Evolutionary conservation across 2,797 vertebrate species (phyloP), one percentile per base, ranked within the genome.

Genomic region (Brachyrhaphis roseni): DNA sequence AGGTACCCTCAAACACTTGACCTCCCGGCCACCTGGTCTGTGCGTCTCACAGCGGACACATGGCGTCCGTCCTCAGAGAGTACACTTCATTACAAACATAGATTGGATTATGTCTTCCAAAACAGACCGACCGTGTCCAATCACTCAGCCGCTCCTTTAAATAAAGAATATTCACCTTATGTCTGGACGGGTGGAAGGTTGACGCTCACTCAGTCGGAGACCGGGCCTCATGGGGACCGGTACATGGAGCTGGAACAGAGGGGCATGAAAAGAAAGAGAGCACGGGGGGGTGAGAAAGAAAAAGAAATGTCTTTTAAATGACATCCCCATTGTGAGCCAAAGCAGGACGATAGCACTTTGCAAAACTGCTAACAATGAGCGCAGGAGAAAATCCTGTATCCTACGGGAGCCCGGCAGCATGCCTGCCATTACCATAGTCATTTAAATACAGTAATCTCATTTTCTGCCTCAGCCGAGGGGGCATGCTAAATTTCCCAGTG

Each of bases 401-500:
- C 92, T 90, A 93, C 92, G 89, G 94, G 89, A 89, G 94, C 92
- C 92, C 85, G 88, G 91, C 93, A 93, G 95, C 94, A 96, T 96
- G 92, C 93, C 97, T 95, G 91, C 97, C 96, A 98, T 99, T 99
- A 98, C 96, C 97, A 98, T 98, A 99, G 97, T 97, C 96, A 99
- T 99, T 98, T 99, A 98, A 99, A 99, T 98, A 98, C 97, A 98
- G 97, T 99, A 99, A 99, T 99, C 98, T 98, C 96, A 98, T 99
- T 98, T 98, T 97, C 97, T 96, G 97, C 97, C 95, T 96, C 94
- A 97, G 97, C 95, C 95, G 94, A 96, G 95, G 90, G 94, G 95
- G 89, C 89, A 90, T 92, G 92, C 93, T 92, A 93, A 94, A 95
- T 94, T 95, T 94, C 77, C 84, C 87, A 82, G 86, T 90, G 92